Conservation (phyloP, 1,140 invertebrate genomes). For the Heterodera carotae region DNA sequence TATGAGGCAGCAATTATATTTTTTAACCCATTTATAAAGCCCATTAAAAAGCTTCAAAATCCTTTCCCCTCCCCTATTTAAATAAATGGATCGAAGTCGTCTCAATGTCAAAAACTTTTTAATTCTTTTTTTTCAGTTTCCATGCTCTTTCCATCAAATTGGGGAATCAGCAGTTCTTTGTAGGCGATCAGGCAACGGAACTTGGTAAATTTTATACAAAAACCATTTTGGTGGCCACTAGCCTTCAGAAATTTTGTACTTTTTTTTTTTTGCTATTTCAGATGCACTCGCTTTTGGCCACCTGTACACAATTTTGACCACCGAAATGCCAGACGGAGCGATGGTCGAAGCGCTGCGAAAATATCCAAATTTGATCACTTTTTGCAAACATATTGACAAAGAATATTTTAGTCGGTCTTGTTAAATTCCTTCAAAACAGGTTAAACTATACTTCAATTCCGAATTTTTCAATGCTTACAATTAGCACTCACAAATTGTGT, state of each 20-base stretch:
- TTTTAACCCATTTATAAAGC: no score
- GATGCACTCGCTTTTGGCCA: constrained; percentile 96
- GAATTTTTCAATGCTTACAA: no score
- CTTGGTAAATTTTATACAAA: constrained; percentile 74
- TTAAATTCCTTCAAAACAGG: no score
- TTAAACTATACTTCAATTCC: no score
- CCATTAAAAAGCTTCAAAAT: no score
- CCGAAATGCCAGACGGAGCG: constrained; percentile 75
- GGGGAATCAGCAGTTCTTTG: constrained; percentile 45
- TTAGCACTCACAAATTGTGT: no score
- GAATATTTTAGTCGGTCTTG: constrained; percentile 59
- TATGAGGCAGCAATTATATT: no score
- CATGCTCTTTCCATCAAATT: constrained; percentile 55
- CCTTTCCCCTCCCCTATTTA: no score
- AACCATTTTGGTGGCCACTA: constrained; percentile 48
- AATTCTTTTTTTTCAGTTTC: constrained; percentile 38
- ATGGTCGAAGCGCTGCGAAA: constrained; percentile 75
- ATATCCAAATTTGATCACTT: constrained; percentile 75
- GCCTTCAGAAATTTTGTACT: neutral
- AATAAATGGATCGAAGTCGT: no score
- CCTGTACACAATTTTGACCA: constrained; percentile 79
- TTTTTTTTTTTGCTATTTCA: constrained; percentile 65
- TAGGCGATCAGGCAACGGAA: constrained; percentile 73
- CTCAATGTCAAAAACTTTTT: constrained; percentile 9
- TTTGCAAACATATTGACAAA: constrained; percentile 77